Percentiles rank a stretch among this genome's conserved stretches.
These are phyloP conservation scores for Thymelicus sylvestris DNA, from an alignment of 2,888 invertebrate genomes.

Conservation along the genomic window DNA sequence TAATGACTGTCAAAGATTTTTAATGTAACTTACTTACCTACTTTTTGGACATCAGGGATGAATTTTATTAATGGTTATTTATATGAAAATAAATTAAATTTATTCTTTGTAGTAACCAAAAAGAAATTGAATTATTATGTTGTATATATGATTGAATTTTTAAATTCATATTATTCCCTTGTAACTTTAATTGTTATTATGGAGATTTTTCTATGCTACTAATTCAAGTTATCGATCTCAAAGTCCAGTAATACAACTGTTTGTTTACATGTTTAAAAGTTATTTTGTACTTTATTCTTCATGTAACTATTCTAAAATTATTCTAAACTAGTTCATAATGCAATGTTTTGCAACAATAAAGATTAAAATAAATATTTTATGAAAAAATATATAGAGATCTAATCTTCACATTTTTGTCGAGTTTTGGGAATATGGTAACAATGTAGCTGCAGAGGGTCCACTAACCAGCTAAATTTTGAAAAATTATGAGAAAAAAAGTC, in stretches of 20 bases:
- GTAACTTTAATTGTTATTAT: conserved; percentile 1
- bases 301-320: neutral
- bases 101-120: neutral
- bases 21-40: neutral
- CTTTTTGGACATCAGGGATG: neutral
- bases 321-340: conserved; percentile 14
- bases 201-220: conserved; percentile 1
- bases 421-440: too few species aligned
- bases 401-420: too few species aligned
- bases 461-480: too few species aligned
- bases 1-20: neutral
- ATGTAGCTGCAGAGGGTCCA: too few species aligned
- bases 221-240: neutral
- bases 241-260: neutral
- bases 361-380: conserved; percentile 1
- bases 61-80: too few species aligned
- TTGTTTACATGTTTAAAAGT: neutral
- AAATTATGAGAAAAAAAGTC: too few species aligned
- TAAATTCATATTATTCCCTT: too few species aligned
- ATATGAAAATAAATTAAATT: neutral
- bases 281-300: neutral
- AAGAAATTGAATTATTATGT: neutral
- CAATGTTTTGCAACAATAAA: neutral
- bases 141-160: neutral
- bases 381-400: neutral